Percentiles rank a stretch among this genome's conserved stretches.
phyloP scores from a whole-genome alignment of 2,888 invertebrate species.

The Coenonympha arcania region DNA sequence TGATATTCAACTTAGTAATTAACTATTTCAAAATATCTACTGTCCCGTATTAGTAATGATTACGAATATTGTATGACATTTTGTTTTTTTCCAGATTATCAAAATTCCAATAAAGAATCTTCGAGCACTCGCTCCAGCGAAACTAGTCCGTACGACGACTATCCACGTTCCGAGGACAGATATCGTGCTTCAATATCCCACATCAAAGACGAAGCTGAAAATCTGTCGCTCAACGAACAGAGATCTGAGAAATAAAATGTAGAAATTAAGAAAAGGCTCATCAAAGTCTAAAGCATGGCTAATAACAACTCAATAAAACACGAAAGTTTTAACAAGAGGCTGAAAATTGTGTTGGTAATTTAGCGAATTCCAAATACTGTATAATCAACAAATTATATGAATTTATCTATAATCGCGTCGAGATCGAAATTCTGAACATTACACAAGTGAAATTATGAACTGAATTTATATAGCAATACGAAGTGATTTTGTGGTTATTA shows the following conservation, averaged over 20 bases:
- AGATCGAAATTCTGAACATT: conserved; percentile 15
- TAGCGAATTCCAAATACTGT: conserved; percentile 1
- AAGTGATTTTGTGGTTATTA: conserved; percentile 29
- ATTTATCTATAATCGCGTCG: background rate
- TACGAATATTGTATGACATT: no score
- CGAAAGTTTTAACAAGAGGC: conserved; percentile 15
- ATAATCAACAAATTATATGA: conserved; percentile 11
- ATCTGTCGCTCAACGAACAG: conserved; percentile 68
- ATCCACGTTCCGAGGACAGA: conserved; percentile 56
- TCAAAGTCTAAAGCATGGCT: background rate
- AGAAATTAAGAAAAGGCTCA: conserved; percentile 1
- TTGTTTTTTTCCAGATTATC: conserved; percentile 40
- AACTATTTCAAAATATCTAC: no score
- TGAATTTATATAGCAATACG: conserved; percentile 32
- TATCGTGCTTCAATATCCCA: conserved; percentile 62
- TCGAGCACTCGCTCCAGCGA: conserved; percentile 63
- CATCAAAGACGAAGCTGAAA: conserved; percentile 69
- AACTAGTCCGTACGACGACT: conserved; percentile 66
- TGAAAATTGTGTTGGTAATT: conserved; percentile 9
- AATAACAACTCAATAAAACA: background rate
- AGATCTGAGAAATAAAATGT: conserved; percentile 64
- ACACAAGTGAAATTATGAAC: conserved; percentile 28
- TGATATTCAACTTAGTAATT: no score
- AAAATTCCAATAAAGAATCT: conserved; percentile 58
- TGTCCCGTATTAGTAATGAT: no score